phyloP scores from a whole-genome alignment of 2,797 vertebrate genomes.

The Tokudaia tokunoshimensis region DNA sequence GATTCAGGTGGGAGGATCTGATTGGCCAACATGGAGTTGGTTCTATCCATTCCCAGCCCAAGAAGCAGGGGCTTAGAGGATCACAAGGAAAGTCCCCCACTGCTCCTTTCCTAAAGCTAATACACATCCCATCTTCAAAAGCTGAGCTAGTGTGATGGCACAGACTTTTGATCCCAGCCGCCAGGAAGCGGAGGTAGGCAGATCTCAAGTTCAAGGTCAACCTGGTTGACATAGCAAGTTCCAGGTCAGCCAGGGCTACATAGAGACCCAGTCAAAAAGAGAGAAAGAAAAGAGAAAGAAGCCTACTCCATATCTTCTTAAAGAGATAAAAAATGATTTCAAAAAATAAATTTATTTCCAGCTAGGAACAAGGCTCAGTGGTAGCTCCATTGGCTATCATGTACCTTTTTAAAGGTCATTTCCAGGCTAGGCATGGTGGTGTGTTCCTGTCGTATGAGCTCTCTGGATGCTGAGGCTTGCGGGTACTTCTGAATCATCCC shows the following conservation, averaged over 20 bases:
- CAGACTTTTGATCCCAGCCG: background rate
- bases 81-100: background rate
- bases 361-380: background rate
- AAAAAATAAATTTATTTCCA: background rate
- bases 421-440: background rate
- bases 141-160: fast-evolving
- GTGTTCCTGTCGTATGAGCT: no score
- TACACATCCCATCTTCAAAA: background rate
- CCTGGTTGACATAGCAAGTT: background rate
- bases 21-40: background rate
- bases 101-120: background rate
- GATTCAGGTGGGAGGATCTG: background rate
- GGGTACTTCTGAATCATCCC: background rate
- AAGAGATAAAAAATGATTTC: background rate
- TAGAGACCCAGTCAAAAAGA: background rate
- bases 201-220: background rate
- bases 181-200: background rate
- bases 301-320: background rate
- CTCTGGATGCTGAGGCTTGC: background rate
- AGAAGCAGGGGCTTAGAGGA: background rate
- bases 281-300: background rate
- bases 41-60: background rate
- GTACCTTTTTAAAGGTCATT: background rate
- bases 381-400: background rate
- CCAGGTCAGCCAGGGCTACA: background rate